phyloP scores from a whole-genome alignment of 2,113 vertebrate species.

The Myiozetetes cayanensis region DNA sequence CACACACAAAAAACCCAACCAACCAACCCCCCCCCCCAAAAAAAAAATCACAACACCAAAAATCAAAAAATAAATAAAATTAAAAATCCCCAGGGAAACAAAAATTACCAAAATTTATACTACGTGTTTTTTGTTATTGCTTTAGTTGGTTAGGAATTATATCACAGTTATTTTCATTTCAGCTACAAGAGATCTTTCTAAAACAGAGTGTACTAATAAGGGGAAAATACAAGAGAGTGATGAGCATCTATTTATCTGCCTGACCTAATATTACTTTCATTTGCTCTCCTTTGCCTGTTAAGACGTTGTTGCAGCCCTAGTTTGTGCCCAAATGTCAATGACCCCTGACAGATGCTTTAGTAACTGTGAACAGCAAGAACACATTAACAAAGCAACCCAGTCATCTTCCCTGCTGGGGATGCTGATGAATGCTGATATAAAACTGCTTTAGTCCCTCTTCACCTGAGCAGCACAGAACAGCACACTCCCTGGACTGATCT shows the following conservation, averaged over 20 bases:
- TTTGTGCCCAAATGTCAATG: not conserved
- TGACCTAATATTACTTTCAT: not conserved
- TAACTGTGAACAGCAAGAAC: not conserved
- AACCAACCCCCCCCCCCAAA: too few species aligned
- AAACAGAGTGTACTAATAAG: not conserved
- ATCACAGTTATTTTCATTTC: not conserved
- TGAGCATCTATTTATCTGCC: not conserved
- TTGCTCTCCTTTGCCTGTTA: not conserved
- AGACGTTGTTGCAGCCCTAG: not conserved
- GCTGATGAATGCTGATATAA: not conserved
- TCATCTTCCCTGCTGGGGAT: not conserved
- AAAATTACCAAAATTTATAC: accelerated
- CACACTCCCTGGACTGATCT: not conserved
- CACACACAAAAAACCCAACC: not conserved
- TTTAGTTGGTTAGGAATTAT: not conserved
- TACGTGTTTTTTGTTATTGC: not conserved
- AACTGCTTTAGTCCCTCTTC: not conserved
- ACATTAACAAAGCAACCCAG: not conserved
- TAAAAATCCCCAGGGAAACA: not conserved
- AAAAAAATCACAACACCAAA: not conserved
- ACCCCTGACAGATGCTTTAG: not conserved
- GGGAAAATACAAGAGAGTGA: not conserved
- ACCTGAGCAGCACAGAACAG: not conserved
- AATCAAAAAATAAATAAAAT: accelerated
- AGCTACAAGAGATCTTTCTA: not conserved